phyloP scores from a whole-genome alignment of 2,113 vertebrate species.

The Melanotaenia duboulayi region DNA sequence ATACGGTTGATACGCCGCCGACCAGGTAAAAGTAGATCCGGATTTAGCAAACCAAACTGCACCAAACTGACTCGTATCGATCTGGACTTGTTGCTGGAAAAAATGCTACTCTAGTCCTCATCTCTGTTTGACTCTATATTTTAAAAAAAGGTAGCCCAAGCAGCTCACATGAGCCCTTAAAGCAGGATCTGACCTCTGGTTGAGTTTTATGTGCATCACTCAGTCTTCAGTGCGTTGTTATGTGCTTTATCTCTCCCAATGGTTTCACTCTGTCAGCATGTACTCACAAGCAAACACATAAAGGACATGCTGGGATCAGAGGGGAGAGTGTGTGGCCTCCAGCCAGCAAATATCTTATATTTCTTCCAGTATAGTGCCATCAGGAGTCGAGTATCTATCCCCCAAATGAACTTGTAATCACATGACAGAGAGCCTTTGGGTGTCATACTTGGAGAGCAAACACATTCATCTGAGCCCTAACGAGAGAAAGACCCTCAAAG shows the following conservation, averaged over 20 bases:
- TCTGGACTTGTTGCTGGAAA: too few species aligned
- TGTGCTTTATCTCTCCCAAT: slow-evolving; percentile 28
- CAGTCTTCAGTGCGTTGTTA: slow-evolving; percentile 2
- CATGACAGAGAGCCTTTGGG: slow-evolving; percentile 37
- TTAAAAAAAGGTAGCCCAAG: slow-evolving; percentile 7
- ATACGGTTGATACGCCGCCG: too few species aligned
- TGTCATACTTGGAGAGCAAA: slow-evolving; percentile 29
- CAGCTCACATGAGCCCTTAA: slow-evolving; percentile 12
- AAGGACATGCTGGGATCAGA: slow-evolving; percentile 43
- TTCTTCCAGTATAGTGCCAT: slow-evolving; percentile 10
- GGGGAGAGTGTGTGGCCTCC: slow-evolving; percentile 38
- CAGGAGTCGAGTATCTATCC: slow-evolving; percentile 23
- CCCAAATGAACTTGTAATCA: slow-evolving; percentile 49
- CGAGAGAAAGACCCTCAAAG: slow-evolving; percentile 39
- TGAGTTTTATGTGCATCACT: slow-evolving; percentile 27
- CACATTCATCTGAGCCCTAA: slow-evolving; percentile 65
- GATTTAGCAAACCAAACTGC: too few species aligned
- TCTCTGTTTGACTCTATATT: too few species aligned
- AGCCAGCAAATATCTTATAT: slow-evolving; percentile 40
- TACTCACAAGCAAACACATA: slow-evolving; percentile 2
- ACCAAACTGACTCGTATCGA: too few species aligned
- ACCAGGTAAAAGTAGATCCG: too few species aligned
- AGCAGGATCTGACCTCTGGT: slow-evolving; percentile 16
- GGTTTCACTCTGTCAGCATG: not conserved
- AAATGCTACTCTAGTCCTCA: too few species aligned